phyloP scores from a whole-genome alignment of 2,113 vertebrate species.

The Pomatostomus ruficeps region DNA sequence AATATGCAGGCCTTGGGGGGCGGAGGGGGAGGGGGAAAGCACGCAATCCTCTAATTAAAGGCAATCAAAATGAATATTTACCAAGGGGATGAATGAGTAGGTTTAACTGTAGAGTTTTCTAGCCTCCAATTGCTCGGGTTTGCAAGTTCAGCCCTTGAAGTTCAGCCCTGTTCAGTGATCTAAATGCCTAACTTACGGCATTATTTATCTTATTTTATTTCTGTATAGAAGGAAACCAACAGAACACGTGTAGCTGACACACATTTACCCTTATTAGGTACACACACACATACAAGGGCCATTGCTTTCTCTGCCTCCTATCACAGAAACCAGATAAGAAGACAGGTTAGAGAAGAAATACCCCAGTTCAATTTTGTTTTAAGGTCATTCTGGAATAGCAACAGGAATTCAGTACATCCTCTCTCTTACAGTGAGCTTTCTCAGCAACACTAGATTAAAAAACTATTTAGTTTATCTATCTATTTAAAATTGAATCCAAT shows the following conservation, averaged over 20 bases:
- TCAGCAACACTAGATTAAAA: background rate
- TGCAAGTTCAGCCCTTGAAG: background rate
- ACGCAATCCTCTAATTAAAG: conserved; percentile 10
- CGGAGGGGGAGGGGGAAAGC: background rate
- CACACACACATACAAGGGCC: background rate
- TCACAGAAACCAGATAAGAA: background rate
- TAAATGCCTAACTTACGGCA: background rate
- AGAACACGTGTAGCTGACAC: background rate
- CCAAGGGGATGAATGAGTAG: background rate
- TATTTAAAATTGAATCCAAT: background rate
- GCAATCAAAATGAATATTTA: conserved; percentile 23
- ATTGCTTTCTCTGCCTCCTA: background rate
- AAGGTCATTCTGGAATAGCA: background rate
- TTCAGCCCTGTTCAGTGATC: background rate
- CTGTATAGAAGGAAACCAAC: background rate
- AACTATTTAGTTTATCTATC: too few relatives aligned
- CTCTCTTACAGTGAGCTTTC: background rate
- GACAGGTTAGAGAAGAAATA: background rate
- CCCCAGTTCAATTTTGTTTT: background rate
- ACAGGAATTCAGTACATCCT: background rate
- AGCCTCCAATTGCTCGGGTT: background rate
- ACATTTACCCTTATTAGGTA: background rate
- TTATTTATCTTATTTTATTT: background rate
- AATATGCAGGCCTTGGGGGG: background rate
- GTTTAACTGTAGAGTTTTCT: background rate